A percentile compares a stretch with the other conserved stretches of the same genome.
phyloP scores from a whole-genome alignment of 2,888 invertebrate species.

The Noctua fimbriata region DNA sequence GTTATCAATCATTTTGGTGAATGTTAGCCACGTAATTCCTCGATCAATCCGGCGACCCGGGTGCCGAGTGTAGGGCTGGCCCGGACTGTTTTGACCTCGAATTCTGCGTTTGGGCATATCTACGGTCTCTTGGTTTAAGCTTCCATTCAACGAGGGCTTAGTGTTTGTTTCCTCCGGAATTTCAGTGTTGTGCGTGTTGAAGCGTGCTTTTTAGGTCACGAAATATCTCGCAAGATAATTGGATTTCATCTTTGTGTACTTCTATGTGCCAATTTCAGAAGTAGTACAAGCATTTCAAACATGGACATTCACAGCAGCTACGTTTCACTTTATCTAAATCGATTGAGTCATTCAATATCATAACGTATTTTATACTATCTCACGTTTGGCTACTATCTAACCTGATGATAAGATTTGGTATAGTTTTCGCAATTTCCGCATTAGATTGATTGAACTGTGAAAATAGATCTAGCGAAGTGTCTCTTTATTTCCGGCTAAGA shows the following conservation, averaged over 20 bases:
- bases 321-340: constrained; percentile 1
- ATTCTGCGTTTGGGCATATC: constrained; percentile 39
- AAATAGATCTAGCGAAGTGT: background rate
- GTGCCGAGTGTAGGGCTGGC: constrained; percentile 61
- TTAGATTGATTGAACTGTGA: background rate
- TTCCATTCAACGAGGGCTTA: constrained; percentile 47
- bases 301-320: background rate
- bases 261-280: background rate
- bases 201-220: constrained; percentile 25
- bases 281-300: background rate
- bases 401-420: constrained; percentile 5
- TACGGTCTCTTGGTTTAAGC: constrained; percentile 24
- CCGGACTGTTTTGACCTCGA: constrained; percentile 31
- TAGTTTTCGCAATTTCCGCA: constrained; percentile 17
- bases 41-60: constrained; percentile 79
- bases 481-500: background rate
- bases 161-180: constrained; percentile 28
- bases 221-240: constrained; percentile 3
- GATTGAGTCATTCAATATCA: background rate
- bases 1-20: constrained; percentile 80
- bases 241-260: constrained; percentile 4
- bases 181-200: constrained; percentile 31
- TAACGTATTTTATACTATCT: constrained; percentile 6
- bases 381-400: constrained; percentile 11
- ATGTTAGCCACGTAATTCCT: constrained; percentile 80